A percentile compares a stretch with the other conserved stretches of the same genome.
Evolutionary conservation across 2,888 invertebrate species (phyloP).

Genomic region (Rhagophthalmus giganteus): DNA sequence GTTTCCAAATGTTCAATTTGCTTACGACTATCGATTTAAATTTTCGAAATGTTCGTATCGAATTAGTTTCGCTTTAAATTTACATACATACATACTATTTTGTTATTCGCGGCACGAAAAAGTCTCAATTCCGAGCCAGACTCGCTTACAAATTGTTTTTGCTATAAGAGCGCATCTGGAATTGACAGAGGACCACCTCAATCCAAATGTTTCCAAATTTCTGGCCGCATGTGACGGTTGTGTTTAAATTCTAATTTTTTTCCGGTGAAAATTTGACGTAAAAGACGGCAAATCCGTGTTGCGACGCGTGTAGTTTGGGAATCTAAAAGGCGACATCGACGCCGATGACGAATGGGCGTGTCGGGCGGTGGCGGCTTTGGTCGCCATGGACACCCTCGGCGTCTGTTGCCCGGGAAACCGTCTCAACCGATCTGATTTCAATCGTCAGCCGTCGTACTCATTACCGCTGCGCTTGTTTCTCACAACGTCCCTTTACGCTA

Average conservation of each 20-base stretch:
- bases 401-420: conserved; percentile 44
- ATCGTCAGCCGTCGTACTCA: conserved; percentile 52
- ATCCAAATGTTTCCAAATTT: neutral
- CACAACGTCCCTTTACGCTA: conserved; percentile 13
- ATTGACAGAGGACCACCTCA: neutral
- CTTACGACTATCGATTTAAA: no score
- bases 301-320: conserved; percentile 7
- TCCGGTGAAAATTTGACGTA: neutral
- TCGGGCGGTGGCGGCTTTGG: conserved; percentile 52
- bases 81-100: no score
- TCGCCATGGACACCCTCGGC: conserved; percentile 44
- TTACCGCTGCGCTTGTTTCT: conserved; percentile 39
- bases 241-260: no score
- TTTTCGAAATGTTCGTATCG: no score
- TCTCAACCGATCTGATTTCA: conserved; percentile 47
- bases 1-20: no score
- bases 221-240: no score
- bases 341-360: conserved; percentile 42
- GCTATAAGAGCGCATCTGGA: no score
- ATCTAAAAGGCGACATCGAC: conserved; percentile 46
- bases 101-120: no score
- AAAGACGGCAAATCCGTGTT: neutral
- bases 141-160: no score
- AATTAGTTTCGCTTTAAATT: no score
- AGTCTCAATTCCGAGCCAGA: no score